These are phyloP conservation scores for Tetropium fuscum DNA, from an alignment of 2,888 invertebrate genomes.

Conservation along the genomic window DNA sequence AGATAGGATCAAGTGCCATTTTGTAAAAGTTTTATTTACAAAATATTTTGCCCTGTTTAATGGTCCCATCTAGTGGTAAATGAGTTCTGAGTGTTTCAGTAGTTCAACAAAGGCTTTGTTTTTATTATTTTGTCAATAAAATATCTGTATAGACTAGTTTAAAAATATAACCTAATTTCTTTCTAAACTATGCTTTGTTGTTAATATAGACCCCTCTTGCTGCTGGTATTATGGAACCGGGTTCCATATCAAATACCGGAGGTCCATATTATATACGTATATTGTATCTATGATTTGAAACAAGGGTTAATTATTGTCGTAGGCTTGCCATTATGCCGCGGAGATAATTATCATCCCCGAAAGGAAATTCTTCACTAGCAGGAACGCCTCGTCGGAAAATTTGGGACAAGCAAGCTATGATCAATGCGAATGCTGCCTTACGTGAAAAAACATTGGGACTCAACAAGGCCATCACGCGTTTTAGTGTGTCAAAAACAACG, in stretches of 20 bases:
- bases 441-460: no score
- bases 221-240: conserved; percentile 3
- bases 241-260: background rate
- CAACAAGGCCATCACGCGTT: no score
- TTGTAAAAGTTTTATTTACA: conserved; percentile 1
- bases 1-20: background rate
- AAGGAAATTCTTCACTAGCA: no score
- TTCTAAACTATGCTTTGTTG: conserved; percentile 1
- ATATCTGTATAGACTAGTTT: conserved; percentile 2
- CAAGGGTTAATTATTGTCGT: no score
- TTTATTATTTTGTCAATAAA: background rate
- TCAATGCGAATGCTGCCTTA: no score
- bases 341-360: no score
- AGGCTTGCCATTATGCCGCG: no score
- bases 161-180: conserved; percentile 2
- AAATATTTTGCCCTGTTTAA: background rate
- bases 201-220: background rate
- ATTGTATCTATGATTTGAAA: no score
- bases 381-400: no score
- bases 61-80: background rate
- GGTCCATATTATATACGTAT: background rate
- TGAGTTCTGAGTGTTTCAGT: conserved; percentile 3
- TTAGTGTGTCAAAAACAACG: no score
- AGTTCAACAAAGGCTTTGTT: conserved; percentile 2
- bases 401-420: no score